Evolutionary conservation across 2,113 vertebrate species (phyloP).

Genomic region (Cochlearius cochlearius): DNA sequence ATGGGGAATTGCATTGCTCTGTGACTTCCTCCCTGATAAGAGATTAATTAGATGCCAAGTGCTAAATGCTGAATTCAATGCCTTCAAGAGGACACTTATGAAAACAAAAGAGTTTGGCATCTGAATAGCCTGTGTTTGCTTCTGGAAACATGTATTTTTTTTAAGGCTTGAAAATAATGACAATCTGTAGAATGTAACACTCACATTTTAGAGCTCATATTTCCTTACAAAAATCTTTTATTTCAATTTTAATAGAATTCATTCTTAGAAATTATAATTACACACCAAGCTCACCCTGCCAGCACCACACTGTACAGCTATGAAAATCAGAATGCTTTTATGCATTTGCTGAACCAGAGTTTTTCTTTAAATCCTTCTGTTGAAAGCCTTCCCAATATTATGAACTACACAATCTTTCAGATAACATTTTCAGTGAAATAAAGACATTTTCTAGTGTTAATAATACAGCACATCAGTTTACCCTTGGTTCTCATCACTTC

Average conservation of each 20-base stretch:
- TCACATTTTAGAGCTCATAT: background rate
- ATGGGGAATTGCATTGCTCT: background rate
- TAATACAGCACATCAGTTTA: background rate
- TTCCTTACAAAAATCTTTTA: background rate
- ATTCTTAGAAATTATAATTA: background rate
- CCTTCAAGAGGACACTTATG: background rate
- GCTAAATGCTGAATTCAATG: conserved; percentile 12
- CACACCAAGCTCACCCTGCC: background rate
- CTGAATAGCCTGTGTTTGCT: background rate
- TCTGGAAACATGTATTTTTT: conserved; percentile 19
- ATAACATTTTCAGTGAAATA: background rate
- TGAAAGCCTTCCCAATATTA: background rate
- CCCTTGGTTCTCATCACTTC: background rate
- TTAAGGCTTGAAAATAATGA: background rate
- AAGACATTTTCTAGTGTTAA: background rate
- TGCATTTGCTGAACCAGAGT: conserved; percentile 18
- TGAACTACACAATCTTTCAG: background rate
- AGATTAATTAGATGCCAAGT: conserved; percentile 65
- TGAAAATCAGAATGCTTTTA: background rate
- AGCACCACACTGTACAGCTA: background rate
- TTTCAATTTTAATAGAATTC: conserved; percentile 7
- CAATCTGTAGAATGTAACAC: background rate
- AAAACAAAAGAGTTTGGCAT: conserved; percentile 43
- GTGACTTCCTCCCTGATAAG: conserved; percentile 43
- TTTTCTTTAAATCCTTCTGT: conserved; percentile 26